Conservation (phyloP, 2,888 invertebrate species). For the Chalcis sispes region DNA sequence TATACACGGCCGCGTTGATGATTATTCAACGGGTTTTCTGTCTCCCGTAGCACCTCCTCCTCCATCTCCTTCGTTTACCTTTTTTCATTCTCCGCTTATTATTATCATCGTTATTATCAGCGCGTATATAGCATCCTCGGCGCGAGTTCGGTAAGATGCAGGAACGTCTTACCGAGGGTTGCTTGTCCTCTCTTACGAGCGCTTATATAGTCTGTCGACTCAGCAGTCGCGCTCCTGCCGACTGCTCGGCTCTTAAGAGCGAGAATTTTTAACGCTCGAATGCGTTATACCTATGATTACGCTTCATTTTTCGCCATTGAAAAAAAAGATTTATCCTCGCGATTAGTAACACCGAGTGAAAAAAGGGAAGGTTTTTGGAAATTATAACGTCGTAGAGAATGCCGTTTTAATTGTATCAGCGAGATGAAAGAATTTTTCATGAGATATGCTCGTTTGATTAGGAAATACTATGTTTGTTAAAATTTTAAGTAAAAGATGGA, state of each 20-base stretch:
- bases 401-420: too few relatives aligned
- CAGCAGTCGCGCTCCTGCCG: neutral
- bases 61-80: slow-evolving; percentile 16
- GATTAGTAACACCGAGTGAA: slow-evolving; percentile 17
- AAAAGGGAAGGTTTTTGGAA: neutral
- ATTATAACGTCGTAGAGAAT: too few relatives aligned
- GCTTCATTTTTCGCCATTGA: slow-evolving; percentile 6
- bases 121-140: slow-evolving; percentile 9
- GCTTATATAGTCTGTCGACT: slow-evolving; percentile 25
- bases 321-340: slow-evolving; percentile 45
- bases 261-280: neutral
- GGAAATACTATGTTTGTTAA: too few relatives aligned
- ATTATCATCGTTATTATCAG: slow-evolving; percentile 41
- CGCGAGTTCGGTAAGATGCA: neutral
- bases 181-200: slow-evolving; percentile 49
- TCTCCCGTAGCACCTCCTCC: slow-evolving; percentile 23
- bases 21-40: slow-evolving; percentile 61
- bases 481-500: too few relatives aligned
- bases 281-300: slow-evolving; percentile 42
- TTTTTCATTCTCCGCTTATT: slow-evolving; percentile 24
- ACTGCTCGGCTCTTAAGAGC: slow-evolving; percentile 1
- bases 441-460: too few relatives aligned
- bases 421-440: too few relatives aligned
- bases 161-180: slow-evolving; percentile 19
- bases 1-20: slow-evolving; percentile 54